Percentiles rank a stretch among this genome's conserved stretches.
Conservation (phyloP, 1,140 invertebrate species). For the Aphidius ervi region DNA sequence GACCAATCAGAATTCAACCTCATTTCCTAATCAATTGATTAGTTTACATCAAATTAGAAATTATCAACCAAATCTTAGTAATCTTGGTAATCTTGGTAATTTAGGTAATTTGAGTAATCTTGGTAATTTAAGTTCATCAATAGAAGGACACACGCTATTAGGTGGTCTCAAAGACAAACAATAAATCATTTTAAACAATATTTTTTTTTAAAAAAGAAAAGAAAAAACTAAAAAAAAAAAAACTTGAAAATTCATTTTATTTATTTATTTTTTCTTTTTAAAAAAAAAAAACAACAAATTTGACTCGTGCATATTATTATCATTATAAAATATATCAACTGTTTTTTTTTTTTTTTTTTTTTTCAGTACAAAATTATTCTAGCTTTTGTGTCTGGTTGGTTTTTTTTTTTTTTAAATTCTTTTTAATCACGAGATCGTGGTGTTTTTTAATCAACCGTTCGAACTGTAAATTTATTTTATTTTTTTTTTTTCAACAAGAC, state of each 20-base stretch:
- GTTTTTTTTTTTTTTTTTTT: conserved; percentile 8
- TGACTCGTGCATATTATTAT: not conserved
- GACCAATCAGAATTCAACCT: conserved; percentile 58
- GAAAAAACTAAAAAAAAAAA: conserved; percentile 42
- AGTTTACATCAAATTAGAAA: conserved; percentile 95
- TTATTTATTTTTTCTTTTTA: conserved; percentile 7
- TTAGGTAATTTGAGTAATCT: conserved; percentile 47
- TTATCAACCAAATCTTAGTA: conserved; percentile 75
- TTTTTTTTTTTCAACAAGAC: no score
- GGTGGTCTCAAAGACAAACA: conserved; percentile 50
- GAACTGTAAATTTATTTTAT: no score
- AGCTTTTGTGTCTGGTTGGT: no score
- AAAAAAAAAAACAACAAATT: not conserved
- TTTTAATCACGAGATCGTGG: no score
- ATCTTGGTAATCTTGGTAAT: conserved; percentile 47
- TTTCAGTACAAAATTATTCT: no score
- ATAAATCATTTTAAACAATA: conserved; percentile 27
- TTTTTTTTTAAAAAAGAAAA: not conserved
- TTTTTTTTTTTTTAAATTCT: no score
- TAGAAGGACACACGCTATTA: conserved; percentile 47
- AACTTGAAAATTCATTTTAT: not conserved
- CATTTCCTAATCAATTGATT: conserved; percentile 91
- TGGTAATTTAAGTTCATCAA: conserved; percentile 44
- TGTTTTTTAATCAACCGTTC: no score
- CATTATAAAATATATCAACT: not conserved